Evolutionary conservation across 2,888 invertebrate species (phyloP), one percentile per base, ranked within the genome.

Genomic region (Drosophila putrida): DNA sequence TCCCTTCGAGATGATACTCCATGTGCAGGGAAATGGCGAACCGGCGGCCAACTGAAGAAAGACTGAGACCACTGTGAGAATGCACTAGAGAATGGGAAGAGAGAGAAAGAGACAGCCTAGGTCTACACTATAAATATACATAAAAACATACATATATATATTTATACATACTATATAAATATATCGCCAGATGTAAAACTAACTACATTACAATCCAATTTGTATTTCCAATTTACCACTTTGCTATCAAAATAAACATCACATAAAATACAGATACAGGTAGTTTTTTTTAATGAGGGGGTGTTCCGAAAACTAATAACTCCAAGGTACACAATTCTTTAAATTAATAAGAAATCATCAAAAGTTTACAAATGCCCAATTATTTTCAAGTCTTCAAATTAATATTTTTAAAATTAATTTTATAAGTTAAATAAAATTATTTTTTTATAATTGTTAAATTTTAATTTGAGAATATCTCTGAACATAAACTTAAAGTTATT

Each of bases 1-100:
- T 87, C 91, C 91, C 28, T 91, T 91, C 46, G 91, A 91, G 69
- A 91, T 91, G 91, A 91, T 91, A 57, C 75, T 91, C n/a, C 91
- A 91, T 61, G 91, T 91, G 51, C 91, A 91, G 59, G 90, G 90
- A 43, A 78, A 78, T 4, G 87, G 89, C 3, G 90, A 91, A 54
- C 78, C 90, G 39, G 87, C 90, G 25, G 84, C 90, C 68, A 90
- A 91, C 61, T 90, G 62, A 89, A 73, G 27, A 38, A 75, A 82
- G 83, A 83, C 83, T 88, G 85, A 82, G 55, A 44, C 57, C 11
- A 64, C 11, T 43, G 51, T 31, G 36, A 57, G 15, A 35, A n/a
- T 39, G 43, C 20, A 38, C 38, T n/a, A 47, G 50, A 44, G 9
- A 39, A 11, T 20, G 35, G 10, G 0, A n/a, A 25, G 25, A 38